A percentile compares a stretch with the other conserved stretches of the same genome.
phyloP scores from a whole-genome alignment of 2,113 vertebrate genomes.

The Octodon degus region DNA sequence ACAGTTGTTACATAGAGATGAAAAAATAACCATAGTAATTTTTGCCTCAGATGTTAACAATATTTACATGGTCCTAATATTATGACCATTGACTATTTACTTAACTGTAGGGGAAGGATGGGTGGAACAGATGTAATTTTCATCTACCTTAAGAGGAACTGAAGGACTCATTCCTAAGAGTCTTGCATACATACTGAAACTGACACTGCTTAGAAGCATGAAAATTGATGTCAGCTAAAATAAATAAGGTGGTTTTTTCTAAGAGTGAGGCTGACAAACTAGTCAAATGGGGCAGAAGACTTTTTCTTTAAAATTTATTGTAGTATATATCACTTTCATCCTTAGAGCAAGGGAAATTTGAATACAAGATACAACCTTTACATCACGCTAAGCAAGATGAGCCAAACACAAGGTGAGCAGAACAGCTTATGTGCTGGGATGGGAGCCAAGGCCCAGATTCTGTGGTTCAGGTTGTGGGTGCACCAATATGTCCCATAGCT shows the following conservation, averaged over 20 bases:
- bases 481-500: background rate
- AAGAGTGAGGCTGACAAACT: background rate
- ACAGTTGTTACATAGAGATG: background rate
- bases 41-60: background rate
- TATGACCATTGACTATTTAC: background rate
- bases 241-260: background rate
- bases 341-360: background rate
- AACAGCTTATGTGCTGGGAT: background rate
- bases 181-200: background rate
- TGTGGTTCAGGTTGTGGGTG: background rate
- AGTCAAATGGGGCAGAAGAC: background rate
- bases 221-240: background rate
- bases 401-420: background rate
- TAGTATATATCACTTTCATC: background rate
- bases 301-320: background rate
- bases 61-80: background rate
- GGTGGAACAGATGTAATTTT: background rate
- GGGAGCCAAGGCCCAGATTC: background rate
- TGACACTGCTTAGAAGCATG: conserved; percentile 1
- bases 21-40: background rate
- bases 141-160: background rate
- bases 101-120: background rate
- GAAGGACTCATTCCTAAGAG: background rate
- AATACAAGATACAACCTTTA: background rate
- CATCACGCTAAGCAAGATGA: background rate